Evolutionary conservation across 92 coral and sea anemone genomes (phyloP).

Genomic region (Zoanthus solanderi): DNA sequence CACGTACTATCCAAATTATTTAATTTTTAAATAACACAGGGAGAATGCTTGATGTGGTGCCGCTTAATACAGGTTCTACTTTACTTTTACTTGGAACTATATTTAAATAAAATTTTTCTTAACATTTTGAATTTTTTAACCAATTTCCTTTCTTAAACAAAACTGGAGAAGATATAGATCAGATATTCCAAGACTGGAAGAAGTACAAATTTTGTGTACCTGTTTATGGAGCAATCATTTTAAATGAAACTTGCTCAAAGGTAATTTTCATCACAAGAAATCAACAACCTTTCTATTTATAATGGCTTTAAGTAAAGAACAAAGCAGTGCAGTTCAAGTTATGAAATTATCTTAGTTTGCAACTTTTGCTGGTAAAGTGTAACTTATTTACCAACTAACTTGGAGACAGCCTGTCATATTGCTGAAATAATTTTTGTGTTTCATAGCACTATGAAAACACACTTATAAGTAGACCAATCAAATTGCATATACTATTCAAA

Average conservation of each 20-base stretch:
- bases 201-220: slow-evolving; percentile 95
- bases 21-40: too few relatives aligned
- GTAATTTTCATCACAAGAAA: slow-evolving; percentile 26
- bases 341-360: too few relatives aligned
- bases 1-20: too few relatives aligned
- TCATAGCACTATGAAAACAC: too few relatives aligned
- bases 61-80: neutral
- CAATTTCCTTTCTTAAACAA: slow-evolving; percentile 96
- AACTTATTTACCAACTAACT: too few relatives aligned
- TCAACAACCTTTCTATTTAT: too few relatives aligned
- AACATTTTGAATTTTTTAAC: slow-evolving; percentile 75
- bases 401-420: too few relatives aligned
- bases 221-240: slow-evolving; percentile 92
- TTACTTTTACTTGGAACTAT: neutral
- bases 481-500: too few relatives aligned
- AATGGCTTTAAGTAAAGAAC: neutral
- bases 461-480: too few relatives aligned
- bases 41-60: neutral
- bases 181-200: slow-evolving; percentile 93
- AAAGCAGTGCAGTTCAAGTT: neutral
- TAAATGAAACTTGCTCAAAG: slow-evolving; percentile 86
- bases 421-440: too few relatives aligned
- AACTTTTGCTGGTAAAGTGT: too few relatives aligned
- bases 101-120: slow-evolving; percentile 59
- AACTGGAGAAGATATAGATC: slow-evolving; percentile 81